These are phyloP conservation scores for Neodiprion virginianus DNA, from an alignment of 1,140 invertebrate species.

Conservation along the genomic window DNA sequence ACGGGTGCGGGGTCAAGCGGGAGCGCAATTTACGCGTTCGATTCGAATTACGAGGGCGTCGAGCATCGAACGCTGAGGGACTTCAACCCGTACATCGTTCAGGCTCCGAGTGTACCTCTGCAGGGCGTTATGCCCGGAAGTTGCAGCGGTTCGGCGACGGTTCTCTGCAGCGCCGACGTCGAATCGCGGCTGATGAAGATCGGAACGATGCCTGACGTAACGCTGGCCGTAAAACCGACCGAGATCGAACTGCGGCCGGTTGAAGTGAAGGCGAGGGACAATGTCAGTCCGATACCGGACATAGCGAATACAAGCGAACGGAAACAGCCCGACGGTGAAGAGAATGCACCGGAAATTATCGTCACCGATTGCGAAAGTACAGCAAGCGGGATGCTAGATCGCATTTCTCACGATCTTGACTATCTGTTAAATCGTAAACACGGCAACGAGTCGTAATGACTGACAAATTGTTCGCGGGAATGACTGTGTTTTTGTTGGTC, in stretches of 20 bases:
- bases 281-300: constrained; percentile 48
- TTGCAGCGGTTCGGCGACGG: constrained; percentile 35
- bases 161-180: constrained; percentile 52
- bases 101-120: constrained; percentile 3
- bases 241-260: constrained; percentile 33
- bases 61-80: constrained; percentile 40
- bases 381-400: constrained; percentile 69
- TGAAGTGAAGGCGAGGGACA: constrained; percentile 34
- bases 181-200: constrained; percentile 45
- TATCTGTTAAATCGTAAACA: constrained; percentile 73
- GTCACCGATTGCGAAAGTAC: constrained; percentile 43
- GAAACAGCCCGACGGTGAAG: constrained; percentile 57
- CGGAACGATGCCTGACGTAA: constrained; percentile 54
- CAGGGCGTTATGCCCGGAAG: neutral
- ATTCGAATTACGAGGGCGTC: constrained; percentile 28
- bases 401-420: constrained; percentile 77
- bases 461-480: too few species aligned
- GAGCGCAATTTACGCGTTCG: constrained; percentile 21
- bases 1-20: neutral
- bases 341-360: constrained; percentile 48
- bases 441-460: constrained; percentile 31
- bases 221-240: constrained; percentile 48
- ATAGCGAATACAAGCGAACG: constrained; percentile 56
- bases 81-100: constrained; percentile 15
- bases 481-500: too few species aligned